phyloP scores from a whole-genome alignment of 2,797 vertebrate genomes.

The Geotrypetes seraphini region DNA sequence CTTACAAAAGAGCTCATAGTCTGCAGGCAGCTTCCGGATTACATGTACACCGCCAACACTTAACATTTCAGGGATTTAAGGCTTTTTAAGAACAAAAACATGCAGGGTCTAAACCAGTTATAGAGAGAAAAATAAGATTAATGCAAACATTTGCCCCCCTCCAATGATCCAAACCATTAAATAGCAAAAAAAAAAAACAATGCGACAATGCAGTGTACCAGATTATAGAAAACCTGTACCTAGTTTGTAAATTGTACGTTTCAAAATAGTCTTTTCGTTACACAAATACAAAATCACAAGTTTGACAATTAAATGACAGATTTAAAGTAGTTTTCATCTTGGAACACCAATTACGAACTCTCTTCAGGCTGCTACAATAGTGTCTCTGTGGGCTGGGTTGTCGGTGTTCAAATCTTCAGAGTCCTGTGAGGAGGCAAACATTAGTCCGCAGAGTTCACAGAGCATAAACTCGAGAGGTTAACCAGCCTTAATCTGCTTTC shows the following conservation, averaged over 20 bases:
- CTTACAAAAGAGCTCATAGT: conserved; percentile 87
- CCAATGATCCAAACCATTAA: conserved; percentile 29
- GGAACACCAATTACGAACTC: conserved; percentile 65
- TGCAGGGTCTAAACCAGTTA: conserved; percentile 53
- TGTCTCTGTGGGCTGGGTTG: conserved; percentile 45
- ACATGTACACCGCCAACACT: conserved; percentile 60
- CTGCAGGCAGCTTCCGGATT: conserved; percentile 78
- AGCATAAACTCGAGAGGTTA: conserved; percentile 34
- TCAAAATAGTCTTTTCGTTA: conserved; percentile 29
- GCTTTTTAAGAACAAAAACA: conserved; percentile 68
- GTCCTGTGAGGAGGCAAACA: no score
- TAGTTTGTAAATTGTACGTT: conserved; percentile 37
- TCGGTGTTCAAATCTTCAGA: conserved; percentile 29
- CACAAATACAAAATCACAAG: conserved; percentile 34
- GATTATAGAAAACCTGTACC: conserved; percentile 38
- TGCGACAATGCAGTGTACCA: conserved; percentile 36
- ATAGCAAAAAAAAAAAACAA: conserved; percentile 40
- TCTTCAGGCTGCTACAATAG: conserved; percentile 47
- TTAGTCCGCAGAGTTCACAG: conserved; percentile 4
- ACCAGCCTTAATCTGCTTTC: conserved; percentile 33
- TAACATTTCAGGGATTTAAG: conserved; percentile 67
- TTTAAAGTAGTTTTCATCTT: conserved; percentile 48
- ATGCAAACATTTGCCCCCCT: conserved; percentile 28
- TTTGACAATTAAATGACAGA: conserved; percentile 35
- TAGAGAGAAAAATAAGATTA: conserved; percentile 44